Conservation (phyloP, 2,113 vertebrate species). For the Amphiprion percula region DNA sequence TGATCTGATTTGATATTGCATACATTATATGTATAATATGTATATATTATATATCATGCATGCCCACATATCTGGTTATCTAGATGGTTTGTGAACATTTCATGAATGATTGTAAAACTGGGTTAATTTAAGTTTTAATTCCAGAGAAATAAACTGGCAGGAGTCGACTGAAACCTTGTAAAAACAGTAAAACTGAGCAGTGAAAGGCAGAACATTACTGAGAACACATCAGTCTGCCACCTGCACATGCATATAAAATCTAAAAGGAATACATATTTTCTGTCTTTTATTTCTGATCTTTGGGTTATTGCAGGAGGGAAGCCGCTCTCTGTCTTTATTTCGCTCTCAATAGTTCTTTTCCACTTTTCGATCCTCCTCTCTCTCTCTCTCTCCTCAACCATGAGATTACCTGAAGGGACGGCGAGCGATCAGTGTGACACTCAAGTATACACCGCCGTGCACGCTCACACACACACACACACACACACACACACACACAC, state of each 20-base stretch:
- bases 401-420: constrained; percentile 73
- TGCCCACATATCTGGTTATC: too few species aligned
- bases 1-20: too few species aligned
- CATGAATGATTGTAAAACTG: too few species aligned
- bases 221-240: background rate
- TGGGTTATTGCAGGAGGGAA: constrained; percentile 18
- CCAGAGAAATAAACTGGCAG: too few species aligned
- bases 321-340: background rate
- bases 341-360: too few species aligned
- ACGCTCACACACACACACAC: constrained; percentile 14
- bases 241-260: constrained; percentile 4
- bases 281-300: constrained; percentile 18
- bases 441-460: background rate
- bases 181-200: background rate
- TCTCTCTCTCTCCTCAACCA: constrained; percentile 45
- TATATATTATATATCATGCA: too few species aligned
- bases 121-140: too few species aligned
- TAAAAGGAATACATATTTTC: constrained; percentile 47
- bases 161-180: too few species aligned
- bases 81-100: too few species aligned
- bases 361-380: constrained; percentile 14
- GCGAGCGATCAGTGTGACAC: constrained; percentile 49
- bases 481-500: background rate
- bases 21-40: too few species aligned
- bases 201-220: background rate